Evolutionary conservation across 2,888 invertebrate species (phyloP).

Genomic region (Amphipoea lucens): DNA sequence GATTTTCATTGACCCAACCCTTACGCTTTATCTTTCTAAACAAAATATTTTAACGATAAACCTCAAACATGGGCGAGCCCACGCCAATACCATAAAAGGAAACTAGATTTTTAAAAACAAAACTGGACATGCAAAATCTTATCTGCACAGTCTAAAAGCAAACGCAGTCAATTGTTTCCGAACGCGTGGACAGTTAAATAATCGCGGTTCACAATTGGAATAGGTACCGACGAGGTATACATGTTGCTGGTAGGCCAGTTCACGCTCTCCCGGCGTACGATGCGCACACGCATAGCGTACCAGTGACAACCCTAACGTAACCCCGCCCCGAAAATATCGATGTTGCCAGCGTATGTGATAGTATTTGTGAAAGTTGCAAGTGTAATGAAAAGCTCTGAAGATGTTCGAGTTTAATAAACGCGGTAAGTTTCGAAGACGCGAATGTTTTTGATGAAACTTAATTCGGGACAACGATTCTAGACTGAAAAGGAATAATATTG

Average conservation of each 20-base stretch:
- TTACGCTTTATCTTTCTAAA: background rate
- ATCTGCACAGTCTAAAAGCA: constrained; percentile 83
- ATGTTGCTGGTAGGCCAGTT: constrained; percentile 80
- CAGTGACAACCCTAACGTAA: constrained; percentile 71
- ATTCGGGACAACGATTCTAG: constrained; percentile 1
- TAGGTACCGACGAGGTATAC: constrained; percentile 83
- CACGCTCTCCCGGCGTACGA: constrained; percentile 84
- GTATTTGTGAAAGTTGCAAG: constrained; percentile 64
- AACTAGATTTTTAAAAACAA: constrained; percentile 52
- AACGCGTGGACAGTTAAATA: constrained; percentile 89
- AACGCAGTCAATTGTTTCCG: constrained; percentile 88
- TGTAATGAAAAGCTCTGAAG: constrained; percentile 57
- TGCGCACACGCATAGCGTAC: constrained; percentile 77
- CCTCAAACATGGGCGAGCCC: constrained; percentile 18
- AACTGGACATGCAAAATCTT: constrained; percentile 84
- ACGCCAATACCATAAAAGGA: constrained; percentile 39
- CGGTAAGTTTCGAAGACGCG: constrained; percentile 53
- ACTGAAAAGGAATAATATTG: background rate
- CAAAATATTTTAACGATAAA: constrained; percentile 1
- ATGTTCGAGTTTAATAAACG: constrained; percentile 47
- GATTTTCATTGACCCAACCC: background rate
- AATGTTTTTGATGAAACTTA: constrained; percentile 12
- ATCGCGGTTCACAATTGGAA: constrained; percentile 88
- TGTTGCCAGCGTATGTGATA: constrained; percentile 67
- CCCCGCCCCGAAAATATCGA: constrained; percentile 64